phyloP scores from a whole-genome alignment of 2,797 vertebrate species.

The Falco concolor region DNA sequence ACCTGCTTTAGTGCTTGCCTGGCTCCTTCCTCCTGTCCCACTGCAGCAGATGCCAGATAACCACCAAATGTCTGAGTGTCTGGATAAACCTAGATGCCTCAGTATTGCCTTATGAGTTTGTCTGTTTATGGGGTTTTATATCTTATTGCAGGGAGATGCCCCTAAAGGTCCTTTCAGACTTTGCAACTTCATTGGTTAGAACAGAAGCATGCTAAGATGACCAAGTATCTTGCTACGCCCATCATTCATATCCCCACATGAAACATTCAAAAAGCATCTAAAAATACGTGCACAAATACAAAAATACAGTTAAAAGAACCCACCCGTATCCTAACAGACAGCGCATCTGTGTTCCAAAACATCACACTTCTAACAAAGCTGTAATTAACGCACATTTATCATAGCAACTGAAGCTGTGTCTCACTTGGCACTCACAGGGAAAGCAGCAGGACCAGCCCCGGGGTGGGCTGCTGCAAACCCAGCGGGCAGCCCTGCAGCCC shows the following conservation, averaged over 20 bases:
- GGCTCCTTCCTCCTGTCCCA: not conserved
- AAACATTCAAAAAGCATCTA: not conserved
- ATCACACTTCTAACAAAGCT: not conserved
- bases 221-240: not conserved
- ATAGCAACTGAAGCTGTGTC: fast-evolving
- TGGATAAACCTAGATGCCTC: not conserved
- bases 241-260: fast-evolving
- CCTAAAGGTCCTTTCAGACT: not conserved
- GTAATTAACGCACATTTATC: not conserved
- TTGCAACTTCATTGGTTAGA: not conserved
- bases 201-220: not conserved
- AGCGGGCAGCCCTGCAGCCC: not conserved
- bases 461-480: not conserved
- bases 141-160: not conserved
- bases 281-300: not conserved
- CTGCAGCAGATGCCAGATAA: not conserved
- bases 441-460: not conserved
- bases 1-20: not conserved
- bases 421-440: fast-evolving
- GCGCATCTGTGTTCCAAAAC: not conserved
- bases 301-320: not conserved
- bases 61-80: not conserved
- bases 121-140: not conserved
- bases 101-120: not conserved
- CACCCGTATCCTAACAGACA: not conserved